Conservation (phyloP, 1,140 invertebrate genomes). For the Zophobas morio region DNA sequence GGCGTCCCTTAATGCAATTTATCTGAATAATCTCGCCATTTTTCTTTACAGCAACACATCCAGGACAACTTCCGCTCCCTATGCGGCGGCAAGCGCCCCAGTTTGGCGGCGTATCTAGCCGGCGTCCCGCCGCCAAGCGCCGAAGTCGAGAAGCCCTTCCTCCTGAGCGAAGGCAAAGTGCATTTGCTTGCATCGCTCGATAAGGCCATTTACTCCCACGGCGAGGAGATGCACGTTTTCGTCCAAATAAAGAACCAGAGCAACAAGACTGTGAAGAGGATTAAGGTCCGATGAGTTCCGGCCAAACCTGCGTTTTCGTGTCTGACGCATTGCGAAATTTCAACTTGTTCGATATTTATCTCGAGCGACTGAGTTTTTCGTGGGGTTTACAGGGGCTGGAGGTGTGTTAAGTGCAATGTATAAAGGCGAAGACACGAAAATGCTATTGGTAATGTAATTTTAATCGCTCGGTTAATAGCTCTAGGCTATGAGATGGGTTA, state of each 20-base stretch:
- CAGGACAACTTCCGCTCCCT: constrained; percentile 54
- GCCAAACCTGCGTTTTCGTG: too few species aligned
- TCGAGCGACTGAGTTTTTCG: too few species aligned
- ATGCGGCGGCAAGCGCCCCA: constrained; percentile 62
- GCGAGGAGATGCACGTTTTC: constrained; percentile 90
- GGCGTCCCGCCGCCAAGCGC: constrained; percentile 65
- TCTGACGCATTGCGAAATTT: neutral
- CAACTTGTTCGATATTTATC: neutral
- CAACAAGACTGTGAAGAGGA: constrained; percentile 93
- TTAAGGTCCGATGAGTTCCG: constrained; percentile 75
- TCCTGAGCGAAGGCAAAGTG: constrained; percentile 78
- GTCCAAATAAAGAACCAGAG: constrained; percentile 94
- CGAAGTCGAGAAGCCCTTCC: constrained; percentile 73
- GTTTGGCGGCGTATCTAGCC: constrained; percentile 62
- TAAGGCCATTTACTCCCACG: constrained; percentile 94
- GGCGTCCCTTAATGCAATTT: too few species aligned
- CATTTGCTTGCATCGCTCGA: constrained; percentile 92
- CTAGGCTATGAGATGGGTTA: neutral
- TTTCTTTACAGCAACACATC: constrained; percentile 48
- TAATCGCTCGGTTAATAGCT: neutral
- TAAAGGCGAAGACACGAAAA: constrained; percentile 2
- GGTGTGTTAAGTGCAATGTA: neutral
- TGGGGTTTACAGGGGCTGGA: too few species aligned
- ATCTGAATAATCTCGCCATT: neutral
- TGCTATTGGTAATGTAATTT: constrained; percentile 1